Percentiles rank a stretch among this genome's conserved stretches.
phyloP scores from a whole-genome alignment of 2,113 vertebrate genomes.

The Cinclus cinclus region DNA sequence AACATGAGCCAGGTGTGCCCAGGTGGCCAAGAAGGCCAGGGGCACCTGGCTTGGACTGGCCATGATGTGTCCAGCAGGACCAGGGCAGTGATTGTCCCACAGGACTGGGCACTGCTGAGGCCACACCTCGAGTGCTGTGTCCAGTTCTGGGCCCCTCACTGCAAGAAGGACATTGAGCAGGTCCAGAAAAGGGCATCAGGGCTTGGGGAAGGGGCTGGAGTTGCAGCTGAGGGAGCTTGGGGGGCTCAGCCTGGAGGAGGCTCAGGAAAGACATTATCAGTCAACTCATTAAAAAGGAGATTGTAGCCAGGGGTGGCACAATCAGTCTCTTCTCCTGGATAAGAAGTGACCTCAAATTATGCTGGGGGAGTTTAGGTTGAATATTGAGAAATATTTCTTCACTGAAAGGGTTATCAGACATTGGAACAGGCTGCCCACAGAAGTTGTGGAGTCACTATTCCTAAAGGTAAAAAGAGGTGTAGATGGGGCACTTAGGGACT shows the following conservation, averaged over 20 bases:
- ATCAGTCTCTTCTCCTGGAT: background rate
- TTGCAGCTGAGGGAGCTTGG: background rate
- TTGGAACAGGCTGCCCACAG: background rate
- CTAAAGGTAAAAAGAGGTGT: background rate
- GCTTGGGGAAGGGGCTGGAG: background rate
- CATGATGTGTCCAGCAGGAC: background rate
- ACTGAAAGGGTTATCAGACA: background rate
- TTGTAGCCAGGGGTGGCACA: background rate
- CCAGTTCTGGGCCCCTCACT: background rate
- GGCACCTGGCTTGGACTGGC: background rate
- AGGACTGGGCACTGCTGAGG: background rate
- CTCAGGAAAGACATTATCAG: background rate
- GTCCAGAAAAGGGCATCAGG: background rate
- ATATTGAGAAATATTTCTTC: background rate
- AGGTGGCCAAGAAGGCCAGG: background rate
- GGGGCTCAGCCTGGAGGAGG: background rate
- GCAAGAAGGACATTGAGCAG: background rate
- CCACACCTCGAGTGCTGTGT: accelerated
- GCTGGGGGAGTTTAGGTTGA: background rate
- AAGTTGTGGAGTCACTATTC: background rate
- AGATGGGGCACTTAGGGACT: background rate
- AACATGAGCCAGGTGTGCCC: background rate
- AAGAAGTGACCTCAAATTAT: background rate
- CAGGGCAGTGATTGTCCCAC: accelerated
- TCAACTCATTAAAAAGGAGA: background rate